These are phyloP conservation scores for Phyllostomus discolor DNA, from an alignment of 2,113 vertebrate species.

Conservation along the genomic window DNA sequence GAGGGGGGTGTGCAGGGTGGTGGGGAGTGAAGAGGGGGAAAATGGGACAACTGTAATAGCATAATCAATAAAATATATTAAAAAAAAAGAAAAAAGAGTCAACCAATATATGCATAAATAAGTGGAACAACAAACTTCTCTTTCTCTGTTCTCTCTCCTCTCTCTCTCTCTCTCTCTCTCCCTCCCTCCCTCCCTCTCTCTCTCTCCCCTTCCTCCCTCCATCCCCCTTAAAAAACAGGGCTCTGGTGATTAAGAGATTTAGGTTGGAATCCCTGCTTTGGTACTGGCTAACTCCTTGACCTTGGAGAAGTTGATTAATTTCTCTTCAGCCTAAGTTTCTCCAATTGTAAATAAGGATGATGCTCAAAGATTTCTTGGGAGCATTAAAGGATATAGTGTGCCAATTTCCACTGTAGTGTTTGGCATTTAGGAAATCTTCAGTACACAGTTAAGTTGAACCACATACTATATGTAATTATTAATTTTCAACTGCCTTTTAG, in stretches of 20 bases:
- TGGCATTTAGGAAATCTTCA: background rate
- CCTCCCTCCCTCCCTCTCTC: too few species aligned
- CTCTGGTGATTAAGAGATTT: background rate
- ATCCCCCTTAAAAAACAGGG: background rate
- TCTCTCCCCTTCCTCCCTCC: too few species aligned
- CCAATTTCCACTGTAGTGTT: background rate
- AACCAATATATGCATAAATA: too few species aligned
- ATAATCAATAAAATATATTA: too few species aligned
- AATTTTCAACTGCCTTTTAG: slow-evolving; percentile 12
- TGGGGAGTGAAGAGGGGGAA: too few species aligned
- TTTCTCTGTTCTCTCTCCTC: too few species aligned
- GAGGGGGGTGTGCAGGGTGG: too few species aligned
- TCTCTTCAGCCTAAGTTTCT: background rate
- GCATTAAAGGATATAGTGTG: background rate
- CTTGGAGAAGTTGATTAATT: background rate
- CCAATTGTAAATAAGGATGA: background rate
- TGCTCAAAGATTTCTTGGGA: background rate
- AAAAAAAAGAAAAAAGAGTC: too few species aligned
- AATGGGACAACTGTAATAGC: too few species aligned
- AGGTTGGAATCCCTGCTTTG: background rate
- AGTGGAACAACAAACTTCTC: too few species aligned
- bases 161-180: too few species aligned
- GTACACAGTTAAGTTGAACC: background rate
- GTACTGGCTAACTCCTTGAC: background rate
- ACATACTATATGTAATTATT: background rate